Evolutionary conservation across 2,113 vertebrate genomes (phyloP).

Genomic region (Tragulus kanchil): DNA sequence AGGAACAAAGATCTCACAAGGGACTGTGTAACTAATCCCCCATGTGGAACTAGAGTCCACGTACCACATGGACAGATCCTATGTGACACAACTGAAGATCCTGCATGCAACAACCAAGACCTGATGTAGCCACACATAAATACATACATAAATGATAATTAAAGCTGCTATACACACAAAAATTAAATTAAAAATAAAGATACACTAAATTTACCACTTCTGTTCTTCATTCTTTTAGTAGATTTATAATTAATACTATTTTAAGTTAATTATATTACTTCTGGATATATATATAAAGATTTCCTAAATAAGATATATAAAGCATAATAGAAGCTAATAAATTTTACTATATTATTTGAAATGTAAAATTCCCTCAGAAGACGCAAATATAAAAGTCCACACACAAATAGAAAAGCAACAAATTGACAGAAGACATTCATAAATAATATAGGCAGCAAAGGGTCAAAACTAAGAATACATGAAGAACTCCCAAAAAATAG

Average conservation of each 20-base stretch:
- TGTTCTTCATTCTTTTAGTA: neutral
- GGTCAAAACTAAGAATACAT: neutral
- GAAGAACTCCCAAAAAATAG: neutral
- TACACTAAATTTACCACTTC: neutral
- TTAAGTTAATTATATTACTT: neutral
- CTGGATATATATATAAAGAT: neutral
- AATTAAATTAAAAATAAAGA: neutral
- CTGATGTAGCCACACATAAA: neutral
- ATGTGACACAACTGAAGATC: rapidly evolving
- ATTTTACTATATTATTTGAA: conserved; percentile 34
- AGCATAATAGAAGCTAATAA: conserved; percentile 49
- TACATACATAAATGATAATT: neutral
- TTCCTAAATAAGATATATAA: neutral
- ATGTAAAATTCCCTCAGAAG: conserved; percentile 24
- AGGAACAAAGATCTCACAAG: too few relatives aligned
- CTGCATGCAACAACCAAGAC: neutral
- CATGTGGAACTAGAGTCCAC: rapidly evolving
- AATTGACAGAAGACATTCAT: conserved; percentile 11
- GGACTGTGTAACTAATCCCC: neutral
- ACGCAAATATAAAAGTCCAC: conserved; percentile 28
- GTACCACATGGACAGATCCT: neutral
- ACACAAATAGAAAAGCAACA: neutral
- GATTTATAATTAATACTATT: conserved; percentile 25
- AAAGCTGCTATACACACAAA: neutral
- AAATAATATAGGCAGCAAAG: neutral